A percentile compares a stretch with the other conserved stretches of the same genome.
Conservation (phyloP, 2,113 vertebrate genomes). For the Spermophilus dauricus region DNA sequence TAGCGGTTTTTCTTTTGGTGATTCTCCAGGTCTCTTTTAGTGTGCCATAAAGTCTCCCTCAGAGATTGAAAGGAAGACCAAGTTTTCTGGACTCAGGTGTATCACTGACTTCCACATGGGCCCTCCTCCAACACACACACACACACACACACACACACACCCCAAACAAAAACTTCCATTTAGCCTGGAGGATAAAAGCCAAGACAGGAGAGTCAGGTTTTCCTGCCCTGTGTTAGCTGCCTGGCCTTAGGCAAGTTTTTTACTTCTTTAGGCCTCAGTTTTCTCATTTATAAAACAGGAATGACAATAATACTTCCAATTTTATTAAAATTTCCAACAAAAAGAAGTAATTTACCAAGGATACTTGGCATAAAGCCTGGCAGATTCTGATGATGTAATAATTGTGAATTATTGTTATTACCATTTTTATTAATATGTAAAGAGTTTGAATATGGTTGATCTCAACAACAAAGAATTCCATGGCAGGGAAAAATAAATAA, state of each 20-base stretch:
- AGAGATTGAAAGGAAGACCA: neutral
- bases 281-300: constrained; percentile 7
- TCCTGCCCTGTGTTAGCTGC: neutral
- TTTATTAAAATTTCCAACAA: neutral
- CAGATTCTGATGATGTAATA: neutral
- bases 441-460: neutral
- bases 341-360: neutral
- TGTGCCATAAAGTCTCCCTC: neutral
- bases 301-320: neutral
- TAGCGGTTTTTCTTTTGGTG: constrained; percentile 15
- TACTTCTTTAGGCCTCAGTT: neutral
- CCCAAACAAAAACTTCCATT: neutral
- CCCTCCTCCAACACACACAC: neutral
- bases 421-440: constrained; percentile 24
- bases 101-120: neutral
- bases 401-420: neutral
- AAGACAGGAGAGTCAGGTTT: neutral
- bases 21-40: neutral
- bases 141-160: rapidly evolving
- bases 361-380: neutral
- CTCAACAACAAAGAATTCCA: neutral
- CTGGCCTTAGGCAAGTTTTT: neutral
- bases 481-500: no score
- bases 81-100: neutral
- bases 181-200: neutral